Evolutionary conservation across 2,888 invertebrate genomes (phyloP).

Genomic region (Leucophenga maculata): DNA sequence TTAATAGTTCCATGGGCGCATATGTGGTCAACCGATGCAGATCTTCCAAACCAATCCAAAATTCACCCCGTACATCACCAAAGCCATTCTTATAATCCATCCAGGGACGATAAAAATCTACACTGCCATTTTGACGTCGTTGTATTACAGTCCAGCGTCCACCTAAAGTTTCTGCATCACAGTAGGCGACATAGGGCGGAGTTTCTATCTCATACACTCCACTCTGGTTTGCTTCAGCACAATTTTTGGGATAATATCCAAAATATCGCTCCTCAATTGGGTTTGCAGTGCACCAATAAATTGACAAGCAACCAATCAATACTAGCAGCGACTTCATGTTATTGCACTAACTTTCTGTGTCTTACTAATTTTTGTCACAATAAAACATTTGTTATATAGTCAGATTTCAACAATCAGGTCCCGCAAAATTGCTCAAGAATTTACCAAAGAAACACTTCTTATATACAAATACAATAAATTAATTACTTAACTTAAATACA

Average conservation of each 20-base stretch:
- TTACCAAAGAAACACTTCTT: no score
- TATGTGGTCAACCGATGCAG: constrained; percentile 73
- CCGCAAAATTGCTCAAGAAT: no score
- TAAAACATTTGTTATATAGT: background rate
- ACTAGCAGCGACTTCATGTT: no score
- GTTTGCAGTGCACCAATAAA: no score
- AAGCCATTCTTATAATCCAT: constrained; percentile 79
- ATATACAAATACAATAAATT: background rate
- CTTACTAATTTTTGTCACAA: background rate
- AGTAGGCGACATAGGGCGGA: constrained; percentile 42
- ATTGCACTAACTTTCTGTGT: no score
- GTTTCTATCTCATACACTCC: background rate
- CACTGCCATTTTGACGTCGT: constrained; percentile 77
- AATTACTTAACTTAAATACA: background rate
- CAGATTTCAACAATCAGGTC: no score
- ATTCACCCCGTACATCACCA: constrained; percentile 79
- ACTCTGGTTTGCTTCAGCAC: background rate
- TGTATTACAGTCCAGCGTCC: constrained; percentile 82
- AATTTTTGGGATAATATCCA: no score
- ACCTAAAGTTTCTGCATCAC: constrained; percentile 45
- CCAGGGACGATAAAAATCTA: constrained; percentile 79
- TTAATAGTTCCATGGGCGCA: constrained; percentile 75
- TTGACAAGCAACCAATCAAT: no score
- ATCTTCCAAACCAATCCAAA: constrained; percentile 82
- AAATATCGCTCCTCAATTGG: no score